phyloP scores from a whole-genome alignment of 1,140 invertebrate species.

The Drosophila tsacasi region DNA sequence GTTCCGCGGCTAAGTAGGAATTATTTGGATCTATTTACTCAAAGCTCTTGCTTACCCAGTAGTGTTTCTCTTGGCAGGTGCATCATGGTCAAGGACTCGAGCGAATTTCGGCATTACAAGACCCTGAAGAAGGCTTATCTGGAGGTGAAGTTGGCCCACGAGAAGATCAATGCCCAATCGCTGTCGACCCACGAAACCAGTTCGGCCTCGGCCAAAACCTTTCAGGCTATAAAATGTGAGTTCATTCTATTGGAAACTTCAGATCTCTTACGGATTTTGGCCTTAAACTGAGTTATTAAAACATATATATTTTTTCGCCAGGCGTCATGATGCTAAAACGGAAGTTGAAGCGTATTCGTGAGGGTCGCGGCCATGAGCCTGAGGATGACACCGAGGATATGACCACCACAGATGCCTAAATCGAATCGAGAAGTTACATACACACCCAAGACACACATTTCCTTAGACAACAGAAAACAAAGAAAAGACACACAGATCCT shows the following conservation, averaged over 20 bases:
- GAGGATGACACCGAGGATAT: conserved; percentile 77
- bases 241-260: not conserved
- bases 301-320: conserved; percentile 25
- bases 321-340: conserved; percentile 84
- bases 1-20: conserved; percentile 76
- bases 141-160: conserved; percentile 79
- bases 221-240: conserved; percentile 84
- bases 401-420: conserved; percentile 30
- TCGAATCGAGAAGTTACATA: not conserved
- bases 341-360: conserved; percentile 82
- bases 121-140: conserved; percentile 77
- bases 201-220: conserved; percentile 81
- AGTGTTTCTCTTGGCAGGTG: conserved; percentile 49
- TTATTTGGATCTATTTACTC: not conserved
- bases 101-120: conserved; percentile 80
- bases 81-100: conserved; percentile 77
- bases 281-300: not conserved
- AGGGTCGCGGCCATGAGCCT: conserved; percentile 74
- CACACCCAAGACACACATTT: conserved; percentile 39
- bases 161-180: conserved; percentile 62
- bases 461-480: conserved; percentile 38
- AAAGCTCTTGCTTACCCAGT: not conserved
- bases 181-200: conserved; percentile 60
- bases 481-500: conserved; percentile 47
- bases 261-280: not conserved